phyloP scores from a whole-genome alignment of 2,888 invertebrate genomes.

The Cosmia trapezina region DNA sequence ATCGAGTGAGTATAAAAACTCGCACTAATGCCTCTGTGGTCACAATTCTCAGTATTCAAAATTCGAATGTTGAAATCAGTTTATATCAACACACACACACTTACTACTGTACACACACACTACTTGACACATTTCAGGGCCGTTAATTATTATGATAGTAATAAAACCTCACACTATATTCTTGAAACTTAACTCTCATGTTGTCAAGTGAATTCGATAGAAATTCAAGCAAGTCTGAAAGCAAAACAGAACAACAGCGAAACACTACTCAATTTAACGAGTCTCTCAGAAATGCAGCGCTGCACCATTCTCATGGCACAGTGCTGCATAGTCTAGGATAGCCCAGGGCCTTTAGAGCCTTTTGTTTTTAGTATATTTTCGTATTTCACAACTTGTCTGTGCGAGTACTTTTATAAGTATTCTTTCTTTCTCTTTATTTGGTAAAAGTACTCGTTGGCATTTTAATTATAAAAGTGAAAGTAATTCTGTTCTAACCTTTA shows the following conservation, averaged over 20 bases:
- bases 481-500: background rate
- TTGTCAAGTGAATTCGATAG: background rate
- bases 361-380: constrained; percentile 24
- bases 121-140: background rate
- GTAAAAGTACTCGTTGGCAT: too few species aligned
- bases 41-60: constrained; percentile 11
- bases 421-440: background rate
- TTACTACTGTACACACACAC: too few species aligned
- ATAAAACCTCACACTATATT: background rate
- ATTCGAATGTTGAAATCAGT: background rate
- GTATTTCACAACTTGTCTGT: background rate
- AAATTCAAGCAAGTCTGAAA: background rate
- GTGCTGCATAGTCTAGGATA: constrained; percentile 21
- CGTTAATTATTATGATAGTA: background rate
- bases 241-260: constrained; percentile 5
- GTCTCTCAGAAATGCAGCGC: constrained; percentile 1
- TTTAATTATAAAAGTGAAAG: background rate
- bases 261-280: constrained; percentile 35
- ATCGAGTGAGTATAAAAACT: too few species aligned
- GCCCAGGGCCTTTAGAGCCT: constrained; percentile 3
- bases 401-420: too few species aligned
- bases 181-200: background rate
- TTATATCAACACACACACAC: too few species aligned
- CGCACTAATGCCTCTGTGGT: too few species aligned
- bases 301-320: background rate